These are phyloP conservation scores for Sebastiscus tertius DNA, from an alignment of 2,797 vertebrate genomes.

Conservation along the genomic window DNA sequence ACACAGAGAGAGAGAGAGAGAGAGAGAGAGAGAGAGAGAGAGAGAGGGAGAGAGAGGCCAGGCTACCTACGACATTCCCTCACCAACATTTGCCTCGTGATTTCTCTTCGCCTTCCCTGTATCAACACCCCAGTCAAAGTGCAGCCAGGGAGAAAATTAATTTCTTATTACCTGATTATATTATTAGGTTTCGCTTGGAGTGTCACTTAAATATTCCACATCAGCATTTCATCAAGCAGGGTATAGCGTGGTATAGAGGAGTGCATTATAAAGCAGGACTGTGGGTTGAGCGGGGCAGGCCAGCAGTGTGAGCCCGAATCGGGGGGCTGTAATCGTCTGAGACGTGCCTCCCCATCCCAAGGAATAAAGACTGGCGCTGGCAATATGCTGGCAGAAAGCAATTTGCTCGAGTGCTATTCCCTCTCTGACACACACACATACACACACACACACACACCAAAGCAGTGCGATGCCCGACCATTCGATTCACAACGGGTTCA, in stretches of 20 bases:
- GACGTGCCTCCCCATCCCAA: constrained; percentile 57
- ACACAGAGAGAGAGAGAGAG: constrained; percentile 10
- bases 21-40: neutral
- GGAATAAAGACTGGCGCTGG: constrained; percentile 75
- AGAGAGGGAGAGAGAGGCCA: constrained; percentile 5
- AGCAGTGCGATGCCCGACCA: constrained; percentile 30
- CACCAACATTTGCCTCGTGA: constrained; percentile 39
- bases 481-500: constrained; percentile 51
- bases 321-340: constrained; percentile 70
- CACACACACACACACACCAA: constrained; percentile 5
- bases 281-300: constrained; percentile 26
- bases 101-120: constrained; percentile 63
- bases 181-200: constrained; percentile 77
- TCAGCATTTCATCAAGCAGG: constrained; percentile 72
- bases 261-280: constrained; percentile 34
- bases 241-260: constrained; percentile 37
- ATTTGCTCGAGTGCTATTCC: constrained; percentile 74
- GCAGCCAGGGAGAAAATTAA: constrained; percentile 87
- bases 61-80: constrained; percentile 39
- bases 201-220: constrained; percentile 77
- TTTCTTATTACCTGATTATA: constrained; percentile 84
- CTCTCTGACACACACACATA: constrained; percentile 18
- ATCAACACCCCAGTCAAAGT: constrained; percentile 83
- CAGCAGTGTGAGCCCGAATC: constrained; percentile 20
- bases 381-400: constrained; percentile 81